phyloP scores from a whole-genome alignment of 2,888 invertebrate species.

The Troides aeacus region DNA sequence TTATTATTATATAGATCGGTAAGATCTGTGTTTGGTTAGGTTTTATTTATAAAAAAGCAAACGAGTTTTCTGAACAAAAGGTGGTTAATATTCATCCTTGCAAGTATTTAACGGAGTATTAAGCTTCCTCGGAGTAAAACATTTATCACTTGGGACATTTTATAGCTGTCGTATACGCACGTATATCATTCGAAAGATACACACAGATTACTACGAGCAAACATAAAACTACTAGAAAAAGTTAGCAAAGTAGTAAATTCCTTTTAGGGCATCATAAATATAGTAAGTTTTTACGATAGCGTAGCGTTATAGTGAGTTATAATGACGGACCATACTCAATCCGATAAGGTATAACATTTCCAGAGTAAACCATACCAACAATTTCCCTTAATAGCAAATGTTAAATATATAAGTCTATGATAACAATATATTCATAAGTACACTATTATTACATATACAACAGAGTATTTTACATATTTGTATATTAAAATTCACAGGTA shows the following conservation, averaged over 20 bases:
- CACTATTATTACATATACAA: too few relatives aligned
- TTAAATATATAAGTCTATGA: slow-evolving; percentile 12
- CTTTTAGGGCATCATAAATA: slow-evolving; percentile 26
- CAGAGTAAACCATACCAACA: slow-evolving; percentile 14
- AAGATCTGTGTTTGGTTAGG: too few relatives aligned
- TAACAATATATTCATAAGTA: background rate
- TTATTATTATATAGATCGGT: too few relatives aligned
- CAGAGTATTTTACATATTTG: too few relatives aligned
- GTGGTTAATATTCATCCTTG: background rate
- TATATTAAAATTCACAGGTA: too few relatives aligned
- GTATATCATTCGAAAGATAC: slow-evolving; percentile 22
- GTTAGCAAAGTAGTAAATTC: slow-evolving; percentile 28
- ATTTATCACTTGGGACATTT: background rate
- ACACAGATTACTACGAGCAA: background rate
- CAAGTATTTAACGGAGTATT: background rate
- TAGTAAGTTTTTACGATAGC: slow-evolving; percentile 11
- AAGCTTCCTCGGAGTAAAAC: slow-evolving; percentile 29
- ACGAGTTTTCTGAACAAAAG: too few relatives aligned
- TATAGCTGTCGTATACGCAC: background rate
- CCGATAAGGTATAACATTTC: slow-evolving; percentile 14
- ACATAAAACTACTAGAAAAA: background rate
- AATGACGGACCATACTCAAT: slow-evolving; percentile 17
- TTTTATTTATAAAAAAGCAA: too few relatives aligned
- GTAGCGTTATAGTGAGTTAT: slow-evolving; percentile 26
- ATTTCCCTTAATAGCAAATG: slow-evolving; percentile 8